Base-by-base conservation (phyloP, 1,140 invertebrate genomes). In the Drosophila nasuta region DNA sequence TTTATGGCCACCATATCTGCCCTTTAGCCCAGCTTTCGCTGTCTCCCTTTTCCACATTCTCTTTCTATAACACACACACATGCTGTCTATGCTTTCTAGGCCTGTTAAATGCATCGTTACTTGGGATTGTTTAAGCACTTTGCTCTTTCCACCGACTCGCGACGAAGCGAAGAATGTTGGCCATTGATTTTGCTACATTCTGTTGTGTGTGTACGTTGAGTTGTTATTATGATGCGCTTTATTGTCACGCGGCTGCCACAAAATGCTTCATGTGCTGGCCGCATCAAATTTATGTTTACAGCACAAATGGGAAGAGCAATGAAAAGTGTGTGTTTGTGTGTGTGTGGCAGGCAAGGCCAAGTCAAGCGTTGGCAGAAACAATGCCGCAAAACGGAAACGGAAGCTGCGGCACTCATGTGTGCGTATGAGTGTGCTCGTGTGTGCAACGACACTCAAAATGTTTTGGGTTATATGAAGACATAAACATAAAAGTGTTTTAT, bases 401-500 rank as follows among this genome's bases (percentile, higher is more conserved):
- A 88, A 49, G 72, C 69, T 85, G 79, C 43, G 68, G 70, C 35
- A 28, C 6, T 5, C 25, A 63, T 57, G 51, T 38, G 54, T 58
- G 48, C 10, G 54, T 38, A 8, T 33, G 43, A 66, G 49, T 72
- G 43, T 48, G 59, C 15, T 46, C 38, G 62, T 46, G 49, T 72
- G 45, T 67, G 70, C 54, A 58, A 28, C 43, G 56, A 75, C 67
- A 79, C 81, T 79, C 77, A 80, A 74, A 88, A 88, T 82, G 83
- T 77, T 25, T 56, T 87, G 74, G 80, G 77, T 89, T 85, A 88
- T 89, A 88, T 88, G 81, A 88, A 88, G 83, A 88, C 83, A 88
- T 81, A 81, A 81, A 78, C 78, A 81, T 88, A 88, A 88, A 88
- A 88, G 83, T 88, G 83, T 85, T 89, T 88, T 88, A 88, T 88